These are phyloP conservation scores for Podargus strigoides DNA, from an alignment of 2,797 vertebrate genomes.

Conservation along the genomic window DNA sequence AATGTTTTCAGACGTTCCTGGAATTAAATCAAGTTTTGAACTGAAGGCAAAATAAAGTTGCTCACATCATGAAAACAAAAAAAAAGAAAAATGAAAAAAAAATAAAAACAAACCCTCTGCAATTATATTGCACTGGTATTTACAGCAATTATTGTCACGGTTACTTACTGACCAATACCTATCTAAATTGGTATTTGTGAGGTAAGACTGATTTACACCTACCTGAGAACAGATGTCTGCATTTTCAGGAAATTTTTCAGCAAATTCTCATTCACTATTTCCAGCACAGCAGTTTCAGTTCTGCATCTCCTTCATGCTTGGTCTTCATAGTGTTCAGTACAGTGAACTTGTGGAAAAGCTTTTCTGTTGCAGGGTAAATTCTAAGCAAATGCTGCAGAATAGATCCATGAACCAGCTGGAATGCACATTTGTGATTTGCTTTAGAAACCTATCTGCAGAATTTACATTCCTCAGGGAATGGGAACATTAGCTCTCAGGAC, in stretches of 20 bases:
- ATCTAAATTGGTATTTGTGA: neutral
- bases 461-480: constrained; percentile 20
- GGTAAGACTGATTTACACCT: neutral
- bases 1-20: constrained; percentile 37
- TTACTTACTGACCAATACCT: neutral
- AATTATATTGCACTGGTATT: neutral
- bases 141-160: neutral
- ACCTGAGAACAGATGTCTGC: neutral
- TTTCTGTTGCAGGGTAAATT: neutral
- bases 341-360: neutral
- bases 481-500: neutral
- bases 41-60: neutral
- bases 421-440: neutral
- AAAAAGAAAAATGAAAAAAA: no score
- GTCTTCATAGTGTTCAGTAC: neutral
- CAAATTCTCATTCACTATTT: neutral
- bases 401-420: neutral
- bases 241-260: neutral
- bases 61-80: neutral
- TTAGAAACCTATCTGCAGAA: constrained; percentile 14
- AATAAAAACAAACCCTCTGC: neutral
- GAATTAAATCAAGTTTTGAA: constrained; percentile 39
- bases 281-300: neutral
- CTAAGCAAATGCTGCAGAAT: neutral
- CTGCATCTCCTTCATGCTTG: neutral